Base-by-base conservation (phyloP, 2,888 invertebrate genomes). In the Drosophila leonis region DNA sequence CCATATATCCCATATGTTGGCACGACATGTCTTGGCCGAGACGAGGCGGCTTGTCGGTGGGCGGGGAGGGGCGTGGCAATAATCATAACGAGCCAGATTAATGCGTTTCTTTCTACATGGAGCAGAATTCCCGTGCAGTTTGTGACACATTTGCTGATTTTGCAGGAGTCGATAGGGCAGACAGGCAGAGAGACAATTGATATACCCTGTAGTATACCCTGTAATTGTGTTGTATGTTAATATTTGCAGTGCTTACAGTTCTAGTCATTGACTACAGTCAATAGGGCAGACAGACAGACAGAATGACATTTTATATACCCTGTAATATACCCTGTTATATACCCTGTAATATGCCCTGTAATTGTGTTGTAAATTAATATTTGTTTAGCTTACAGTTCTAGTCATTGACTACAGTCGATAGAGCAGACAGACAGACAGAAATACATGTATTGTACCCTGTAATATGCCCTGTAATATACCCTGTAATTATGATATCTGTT, bases 51-150 rank as follows among this genome's bases (percentile, higher is more conserved):
- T n/a, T 18, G 33, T 18, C 18, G 24, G 24, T 18, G 29, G 35
- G 51, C 42, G n/a, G 27, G 1, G 13, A 39, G 59, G 62, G 90
- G 88, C 85, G 86, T 89, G 88, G 88, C 88, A 78, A 80, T 90
- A 90, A 83, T 87, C 83, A 87, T 91, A 90, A 90, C 90, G 90
- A 90, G 90, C 84, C 80, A 88, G 90, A 91, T 92, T 91, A 91
- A 91, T 91, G 92, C 82, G 90, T 88, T 89, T 91, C 86, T 83
- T 88, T 83, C 88, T 82, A 90, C 83, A 90, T 91, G 87, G 87
- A 81, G 91, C 92, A 92, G 90, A 89, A 90, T 85, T 91, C 92
- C 84, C 92, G 90, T 88, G 83, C 85, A 85, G 74, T 65, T 72
- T 76, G 73, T 71, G 82, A 80, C 86, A 87, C 88, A 87, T 90